phyloP scores from a whole-genome alignment of 2,797 vertebrate species.

The Buphagus erythrorhynchus region DNA sequence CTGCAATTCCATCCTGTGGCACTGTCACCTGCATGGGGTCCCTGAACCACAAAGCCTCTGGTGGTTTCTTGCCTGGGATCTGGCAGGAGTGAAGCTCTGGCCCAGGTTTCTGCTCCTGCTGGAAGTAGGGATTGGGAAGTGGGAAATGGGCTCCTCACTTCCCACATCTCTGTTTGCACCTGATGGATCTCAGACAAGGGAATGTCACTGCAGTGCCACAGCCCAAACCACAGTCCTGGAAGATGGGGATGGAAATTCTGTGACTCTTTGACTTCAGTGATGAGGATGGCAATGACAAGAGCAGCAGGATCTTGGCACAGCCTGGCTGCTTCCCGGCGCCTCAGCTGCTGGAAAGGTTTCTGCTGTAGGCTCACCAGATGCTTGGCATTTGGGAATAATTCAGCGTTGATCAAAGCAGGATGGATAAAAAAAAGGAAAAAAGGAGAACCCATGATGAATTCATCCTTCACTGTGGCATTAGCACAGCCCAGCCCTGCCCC shows the following conservation, averaged over 20 bases:
- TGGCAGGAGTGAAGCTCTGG: neutral
- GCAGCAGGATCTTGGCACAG: neutral
- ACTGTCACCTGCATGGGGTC: neutral
- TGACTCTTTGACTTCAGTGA: neutral
- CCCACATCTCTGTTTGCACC: neutral
- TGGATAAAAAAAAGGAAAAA: neutral
- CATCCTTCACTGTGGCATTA: conserved; percentile 14
- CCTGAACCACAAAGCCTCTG: accelerated
- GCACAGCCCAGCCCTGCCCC: neutral
- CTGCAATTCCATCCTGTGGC: neutral
- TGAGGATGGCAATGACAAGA: neutral
- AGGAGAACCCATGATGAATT: neutral
- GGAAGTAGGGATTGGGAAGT: neutral
- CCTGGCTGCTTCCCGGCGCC: neutral
- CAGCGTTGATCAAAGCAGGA: neutral
- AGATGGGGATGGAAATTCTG: accelerated
- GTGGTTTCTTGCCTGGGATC: neutral
- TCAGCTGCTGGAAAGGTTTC: neutral
- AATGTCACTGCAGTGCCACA: accelerated
- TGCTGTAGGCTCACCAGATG: neutral
- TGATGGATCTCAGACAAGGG: neutral
- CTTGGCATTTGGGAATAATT: neutral
- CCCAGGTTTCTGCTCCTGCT: neutral
- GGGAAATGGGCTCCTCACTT: neutral
- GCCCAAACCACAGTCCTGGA: neutral